A percentile compares a stretch with the other conserved stretches of the same genome.
These are phyloP conservation scores for Aegotheles bennettii DNA, from an alignment of 2,113 vertebrate species.

Conservation along the genomic window DNA sequence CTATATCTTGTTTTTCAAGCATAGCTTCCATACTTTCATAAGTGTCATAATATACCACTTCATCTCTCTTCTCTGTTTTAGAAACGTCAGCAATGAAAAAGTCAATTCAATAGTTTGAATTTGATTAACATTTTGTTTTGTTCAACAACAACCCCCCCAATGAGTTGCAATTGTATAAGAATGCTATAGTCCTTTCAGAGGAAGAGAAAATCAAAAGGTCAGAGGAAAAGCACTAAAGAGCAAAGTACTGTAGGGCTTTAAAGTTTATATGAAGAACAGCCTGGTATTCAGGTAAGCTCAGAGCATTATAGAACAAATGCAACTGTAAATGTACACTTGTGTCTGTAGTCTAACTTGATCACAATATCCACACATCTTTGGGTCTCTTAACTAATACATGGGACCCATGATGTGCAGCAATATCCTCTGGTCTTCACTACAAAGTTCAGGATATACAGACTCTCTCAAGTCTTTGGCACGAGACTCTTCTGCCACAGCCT, in stretches of 20 bases:
- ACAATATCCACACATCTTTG: neutral
- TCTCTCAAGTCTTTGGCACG: neutral
- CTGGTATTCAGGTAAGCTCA: neutral
- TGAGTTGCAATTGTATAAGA: too few relatives aligned
- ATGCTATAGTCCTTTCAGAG: too few relatives aligned
- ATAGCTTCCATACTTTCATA: conserved; percentile 96
- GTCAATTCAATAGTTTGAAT: neutral
- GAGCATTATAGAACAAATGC: neutral
- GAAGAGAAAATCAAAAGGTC: too few relatives aligned
- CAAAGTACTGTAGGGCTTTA: neutral
- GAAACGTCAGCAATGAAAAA: conserved; percentile 18
- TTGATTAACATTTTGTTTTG: neutral
- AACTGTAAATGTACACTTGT: neutral
- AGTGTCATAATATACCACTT: conserved; percentile 96
- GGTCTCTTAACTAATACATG: neutral
- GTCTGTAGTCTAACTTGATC: neutral
- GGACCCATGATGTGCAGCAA: fast-evolving
- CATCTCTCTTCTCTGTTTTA: conserved; percentile 83
- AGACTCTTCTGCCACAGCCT: neutral
- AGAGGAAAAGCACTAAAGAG: neutral
- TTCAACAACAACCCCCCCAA: neutral
- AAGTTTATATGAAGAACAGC: neutral
- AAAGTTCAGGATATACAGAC: neutral
- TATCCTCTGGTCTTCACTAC: neutral
- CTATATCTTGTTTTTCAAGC: conserved; percentile 81